Base-by-base conservation (phyloP, 1,140 invertebrate species). In the Drosophila miranda region DNA sequence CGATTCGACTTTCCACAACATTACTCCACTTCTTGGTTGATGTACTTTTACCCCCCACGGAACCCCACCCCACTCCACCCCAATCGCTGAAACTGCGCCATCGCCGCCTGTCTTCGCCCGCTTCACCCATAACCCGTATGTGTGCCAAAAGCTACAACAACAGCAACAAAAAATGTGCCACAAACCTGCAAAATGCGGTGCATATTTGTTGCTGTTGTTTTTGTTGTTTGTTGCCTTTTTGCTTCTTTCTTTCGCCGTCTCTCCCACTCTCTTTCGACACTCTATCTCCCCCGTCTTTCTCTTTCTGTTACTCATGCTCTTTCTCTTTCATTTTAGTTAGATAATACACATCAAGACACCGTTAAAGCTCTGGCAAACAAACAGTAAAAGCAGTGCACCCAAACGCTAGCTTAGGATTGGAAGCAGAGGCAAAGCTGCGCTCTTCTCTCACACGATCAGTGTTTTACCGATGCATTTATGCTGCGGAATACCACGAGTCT, bases 1-100 rank as follows among this genome's bases (percentile, higher is more conserved):
- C 34, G 34, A 54, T 57, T 16, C 75, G 58, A 71, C 66, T 78
- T 77, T 78, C 70, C 70, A 78, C 79, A 81, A 86, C 81, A 81
- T 78, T 87, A 82, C 82, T 87, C 78, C 78, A 87, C 70, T 87
- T 86, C 74, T 87, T 71, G 62, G 62, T 69, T 68, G 51, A 69
- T 68, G 66, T 72, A 72, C 68, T 67, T 51, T 59, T 69, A 64
- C 69, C 34, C 69, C 52, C 13, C 45, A 26, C 23, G 23, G 5
- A 6, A 26, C 45, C 19, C 34, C n/a, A 14, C 42, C 13, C 11
- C 28, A 1, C 16, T 1, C 16, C 16, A 2, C 2, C 14, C 14
- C 41, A 13, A 7, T 5, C 30, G 4, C 19, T 19, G 4, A 4
- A 38, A 38, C 34, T 38, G 5, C 4, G 34, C 26, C 28, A 38